Evolutionary conservation across 2,797 vertebrate species (phyloP).

Genomic region (Lepilemur ruficaudatus): DNA sequence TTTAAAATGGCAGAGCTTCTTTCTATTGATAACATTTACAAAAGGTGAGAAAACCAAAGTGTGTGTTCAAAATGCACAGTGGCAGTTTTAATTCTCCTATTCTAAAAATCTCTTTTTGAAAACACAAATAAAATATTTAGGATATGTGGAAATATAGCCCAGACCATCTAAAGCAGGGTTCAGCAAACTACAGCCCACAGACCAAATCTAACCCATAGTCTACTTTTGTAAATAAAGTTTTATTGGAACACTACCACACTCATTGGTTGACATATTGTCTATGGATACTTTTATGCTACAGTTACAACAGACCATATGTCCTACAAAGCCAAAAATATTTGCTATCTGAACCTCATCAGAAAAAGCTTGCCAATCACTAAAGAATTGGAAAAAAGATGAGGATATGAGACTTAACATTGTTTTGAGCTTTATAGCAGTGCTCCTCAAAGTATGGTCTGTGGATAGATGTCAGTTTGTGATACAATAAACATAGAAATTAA

Average conservation of each 20-base stretch:
- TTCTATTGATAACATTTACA: background rate
- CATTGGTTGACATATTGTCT: background rate
- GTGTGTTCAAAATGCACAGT: background rate
- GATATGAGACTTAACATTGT: background rate
- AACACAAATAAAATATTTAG: constrained; percentile 19
- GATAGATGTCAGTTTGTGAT: background rate
- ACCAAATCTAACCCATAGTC: background rate
- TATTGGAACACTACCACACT: constrained; percentile 1
- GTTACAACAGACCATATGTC: background rate
- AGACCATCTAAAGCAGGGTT: background rate
- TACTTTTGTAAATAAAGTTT: constrained; percentile 61
- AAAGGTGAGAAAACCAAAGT: constrained; percentile 7
- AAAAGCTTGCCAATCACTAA: background rate
- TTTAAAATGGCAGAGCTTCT: background rate
- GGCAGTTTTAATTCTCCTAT: background rate
- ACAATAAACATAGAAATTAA: background rate
- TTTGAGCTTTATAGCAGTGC: background rate
- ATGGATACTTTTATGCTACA: background rate
- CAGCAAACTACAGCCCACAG: background rate
- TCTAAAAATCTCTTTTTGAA: background rate
- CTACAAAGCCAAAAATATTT: constrained; percentile 5
- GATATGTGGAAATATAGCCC: background rate
- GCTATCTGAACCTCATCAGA: background rate
- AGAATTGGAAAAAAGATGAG: background rate
- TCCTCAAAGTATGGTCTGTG: background rate